These are phyloP conservation scores for Rhopilema esculentum DNA, from an alignment of 30 jellyfish, hydroid and myxozoan species.

Conservation along the genomic window DNA sequence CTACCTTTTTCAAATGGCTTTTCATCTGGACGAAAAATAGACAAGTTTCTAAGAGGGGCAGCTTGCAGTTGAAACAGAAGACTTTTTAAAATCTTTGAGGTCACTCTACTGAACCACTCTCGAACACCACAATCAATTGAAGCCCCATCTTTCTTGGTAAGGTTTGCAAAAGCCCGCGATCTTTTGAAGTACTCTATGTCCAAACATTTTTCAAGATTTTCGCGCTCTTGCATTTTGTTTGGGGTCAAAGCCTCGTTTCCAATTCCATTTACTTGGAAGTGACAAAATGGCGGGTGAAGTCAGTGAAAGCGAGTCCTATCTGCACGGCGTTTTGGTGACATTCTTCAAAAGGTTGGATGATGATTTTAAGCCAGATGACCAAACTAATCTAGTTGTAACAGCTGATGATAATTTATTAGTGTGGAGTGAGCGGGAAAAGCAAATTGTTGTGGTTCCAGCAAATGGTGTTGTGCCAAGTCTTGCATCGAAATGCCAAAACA, in stretches of 20 bases:
- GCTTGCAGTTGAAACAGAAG: too few species aligned
- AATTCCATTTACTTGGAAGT: not conserved
- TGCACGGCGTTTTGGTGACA: conserved; percentile 19
- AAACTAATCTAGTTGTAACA: not conserved
- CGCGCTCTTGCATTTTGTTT: too few species aligned
- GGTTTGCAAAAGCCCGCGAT: too few species aligned
- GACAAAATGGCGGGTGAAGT: conserved; percentile 9
- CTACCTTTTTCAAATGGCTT: too few species aligned
- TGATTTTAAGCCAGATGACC: not conserved
- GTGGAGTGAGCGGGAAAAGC: conserved; percentile 52
- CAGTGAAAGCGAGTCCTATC: not conserved
- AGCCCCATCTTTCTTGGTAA: too few species aligned
- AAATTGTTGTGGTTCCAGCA: conserved; percentile 36
- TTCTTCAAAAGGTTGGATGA: not conserved
- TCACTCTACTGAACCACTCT: too few species aligned
- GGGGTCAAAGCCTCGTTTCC: not conserved
- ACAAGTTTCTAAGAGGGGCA: too few species aligned
- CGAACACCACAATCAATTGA: too few species aligned
- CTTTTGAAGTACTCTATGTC: too few species aligned
- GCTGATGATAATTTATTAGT: conserved; percentile 26
- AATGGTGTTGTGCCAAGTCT: not conserved
- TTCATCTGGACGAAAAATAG: too few species aligned
- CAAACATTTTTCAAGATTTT: too few species aligned
- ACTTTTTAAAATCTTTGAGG: too few species aligned
- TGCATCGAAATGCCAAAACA: conserved; percentile 2